Conservation (phyloP, 2,797 vertebrate species). For the Hoplostethus mediterraneus region DNA sequence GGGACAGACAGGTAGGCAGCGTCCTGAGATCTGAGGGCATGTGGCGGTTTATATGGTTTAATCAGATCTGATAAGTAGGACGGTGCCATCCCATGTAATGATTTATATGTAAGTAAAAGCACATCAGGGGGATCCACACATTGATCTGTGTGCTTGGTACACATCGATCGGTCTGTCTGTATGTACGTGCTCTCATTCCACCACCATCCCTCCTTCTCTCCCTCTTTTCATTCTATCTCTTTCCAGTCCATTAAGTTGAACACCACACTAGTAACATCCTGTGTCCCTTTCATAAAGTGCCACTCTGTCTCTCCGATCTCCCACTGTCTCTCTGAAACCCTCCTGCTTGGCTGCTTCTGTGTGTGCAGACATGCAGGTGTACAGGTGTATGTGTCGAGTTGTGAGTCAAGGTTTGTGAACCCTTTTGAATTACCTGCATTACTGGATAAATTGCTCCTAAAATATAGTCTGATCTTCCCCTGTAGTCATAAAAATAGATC, state of each 20-base stretch:
- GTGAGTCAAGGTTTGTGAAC: too few relatives aligned
- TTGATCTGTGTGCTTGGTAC: conserved; percentile 26
- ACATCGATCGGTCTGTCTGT: conserved; percentile 27
- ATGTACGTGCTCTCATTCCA: conserved; percentile 26
- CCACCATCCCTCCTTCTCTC: conserved; percentile 11
- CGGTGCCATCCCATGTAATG: too few relatives aligned
- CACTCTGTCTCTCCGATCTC: conserved; percentile 10
- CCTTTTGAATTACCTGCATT: too few relatives aligned
- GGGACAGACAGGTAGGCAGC: too few relatives aligned
- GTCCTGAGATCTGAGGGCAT: too few relatives aligned
- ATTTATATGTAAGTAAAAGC: too few relatives aligned
- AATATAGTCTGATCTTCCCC: too few relatives aligned
- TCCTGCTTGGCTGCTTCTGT: neutral
- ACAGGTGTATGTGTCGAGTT: neutral
- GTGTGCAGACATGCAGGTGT: neutral
- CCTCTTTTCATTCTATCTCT: conserved; percentile 25
- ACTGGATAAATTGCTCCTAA: too few relatives aligned
- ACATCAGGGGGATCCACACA: neutral
- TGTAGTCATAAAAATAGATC: too few relatives aligned
- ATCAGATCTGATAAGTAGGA: too few relatives aligned
- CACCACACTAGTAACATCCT: conserved; percentile 57
- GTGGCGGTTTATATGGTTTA: too few relatives aligned
- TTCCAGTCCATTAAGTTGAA: conserved; percentile 67
- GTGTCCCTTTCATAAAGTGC: conserved; percentile 50
- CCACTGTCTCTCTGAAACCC: conserved; percentile 15